These are phyloP conservation scores for Tetranychus piercei DNA, from an alignment of 2,888 invertebrate species.

Conservation along the genomic window DNA sequence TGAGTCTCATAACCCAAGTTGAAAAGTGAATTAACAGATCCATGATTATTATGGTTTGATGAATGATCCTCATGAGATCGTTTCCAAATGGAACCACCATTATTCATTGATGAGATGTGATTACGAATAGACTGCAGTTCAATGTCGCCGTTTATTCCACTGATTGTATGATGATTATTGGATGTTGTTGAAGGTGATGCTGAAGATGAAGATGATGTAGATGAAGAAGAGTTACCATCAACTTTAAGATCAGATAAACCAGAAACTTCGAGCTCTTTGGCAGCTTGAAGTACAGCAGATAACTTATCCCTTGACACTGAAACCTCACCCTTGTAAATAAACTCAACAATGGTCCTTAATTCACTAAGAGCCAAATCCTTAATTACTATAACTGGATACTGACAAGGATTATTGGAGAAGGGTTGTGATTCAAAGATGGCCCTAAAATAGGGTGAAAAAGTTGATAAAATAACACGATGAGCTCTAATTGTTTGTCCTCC, in stretches of 20 bases:
- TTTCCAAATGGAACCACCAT: neutral
- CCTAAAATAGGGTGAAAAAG: slow-evolving; percentile 13
- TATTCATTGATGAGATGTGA: neutral
- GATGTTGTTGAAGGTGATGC: no score
- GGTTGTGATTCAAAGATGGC: slow-evolving; percentile 15
- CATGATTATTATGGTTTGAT: neutral
- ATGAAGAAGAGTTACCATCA: neutral
- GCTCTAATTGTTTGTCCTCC: slow-evolving; percentile 16
- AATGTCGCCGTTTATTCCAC: neutral
- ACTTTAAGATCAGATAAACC: slow-evolving; percentile 14
- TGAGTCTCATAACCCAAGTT: no score
- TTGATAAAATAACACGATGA: slow-evolving; percentile 13
- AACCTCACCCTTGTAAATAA: slow-evolving; percentile 16
- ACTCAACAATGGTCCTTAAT: slow-evolving; percentile 14
- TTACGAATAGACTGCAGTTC: neutral
- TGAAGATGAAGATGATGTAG: no score
- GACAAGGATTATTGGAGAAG: slow-evolving; percentile 14
- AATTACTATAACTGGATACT: slow-evolving; percentile 17
- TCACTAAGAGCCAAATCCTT: slow-evolving; percentile 9
- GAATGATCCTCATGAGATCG: neutral
- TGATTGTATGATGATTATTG: neutral
- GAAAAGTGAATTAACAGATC: neutral
- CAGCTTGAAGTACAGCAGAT: slow-evolving; percentile 11
- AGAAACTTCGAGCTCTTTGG: slow-evolving; percentile 13
- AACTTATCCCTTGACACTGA: slow-evolving; percentile 13